Conservation (phyloP, 2,113 vertebrate genomes). For the Archilochus colubris region DNA sequence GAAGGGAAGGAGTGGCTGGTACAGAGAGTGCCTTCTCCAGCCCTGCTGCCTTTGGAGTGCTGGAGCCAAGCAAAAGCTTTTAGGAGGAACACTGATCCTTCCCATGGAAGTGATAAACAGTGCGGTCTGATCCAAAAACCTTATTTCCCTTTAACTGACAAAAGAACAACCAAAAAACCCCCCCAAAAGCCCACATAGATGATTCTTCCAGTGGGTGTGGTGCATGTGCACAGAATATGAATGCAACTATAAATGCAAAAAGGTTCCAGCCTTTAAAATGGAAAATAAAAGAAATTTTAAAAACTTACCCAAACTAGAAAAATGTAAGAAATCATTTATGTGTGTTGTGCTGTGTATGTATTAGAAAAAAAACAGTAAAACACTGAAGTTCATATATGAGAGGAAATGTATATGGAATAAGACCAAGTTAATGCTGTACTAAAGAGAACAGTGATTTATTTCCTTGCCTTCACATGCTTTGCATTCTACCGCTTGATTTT, state of each 20-base stretch:
- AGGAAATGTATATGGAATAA: not conserved
- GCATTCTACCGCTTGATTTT: not conserved
- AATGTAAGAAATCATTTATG: not conserved
- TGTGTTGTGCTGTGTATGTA: not conserved
- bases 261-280: not conserved
- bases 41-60: not conserved
- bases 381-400: not conserved
- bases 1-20: not conserved
- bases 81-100: not conserved
- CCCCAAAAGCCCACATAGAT: not conserved
- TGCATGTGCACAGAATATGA: not conserved
- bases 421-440: not conserved
- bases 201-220: not conserved
- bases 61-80: not conserved
- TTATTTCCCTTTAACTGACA: not conserved
- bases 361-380: not conserved
- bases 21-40: not conserved
- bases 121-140: not conserved
- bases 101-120: not conserved
- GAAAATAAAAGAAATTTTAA: not conserved
- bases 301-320: not conserved
- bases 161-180: not conserved
- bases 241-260: not conserved
- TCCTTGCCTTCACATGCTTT: not conserved
- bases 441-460: not conserved